Evolutionary conservation across 2,797 vertebrate genomes (phyloP).

Genomic region (Scolopax bukidnonensis): DNA sequence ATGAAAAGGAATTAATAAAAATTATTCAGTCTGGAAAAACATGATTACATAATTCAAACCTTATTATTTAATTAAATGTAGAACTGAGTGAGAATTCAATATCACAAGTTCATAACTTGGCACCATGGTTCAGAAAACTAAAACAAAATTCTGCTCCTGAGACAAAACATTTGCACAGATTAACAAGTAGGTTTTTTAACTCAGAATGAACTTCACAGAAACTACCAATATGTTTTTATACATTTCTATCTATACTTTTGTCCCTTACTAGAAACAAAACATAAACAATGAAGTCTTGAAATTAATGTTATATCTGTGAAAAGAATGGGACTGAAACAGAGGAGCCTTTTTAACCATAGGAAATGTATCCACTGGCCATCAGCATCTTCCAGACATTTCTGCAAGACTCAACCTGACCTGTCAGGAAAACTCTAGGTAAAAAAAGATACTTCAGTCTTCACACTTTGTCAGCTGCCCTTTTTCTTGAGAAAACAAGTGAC

Average conservation of each 20-base stretch:
- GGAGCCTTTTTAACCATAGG: background rate
- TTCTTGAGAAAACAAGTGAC: background rate
- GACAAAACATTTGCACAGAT: background rate
- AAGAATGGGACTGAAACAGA: background rate
- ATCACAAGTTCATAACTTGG: background rate
- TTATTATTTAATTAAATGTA: background rate
- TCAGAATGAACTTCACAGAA: background rate
- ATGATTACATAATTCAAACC: background rate
- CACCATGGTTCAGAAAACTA: background rate
- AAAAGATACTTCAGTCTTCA: background rate
- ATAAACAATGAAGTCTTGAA: background rate
- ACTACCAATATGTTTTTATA: background rate
- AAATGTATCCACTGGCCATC: background rate
- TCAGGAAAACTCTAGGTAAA: background rate
- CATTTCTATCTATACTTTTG: background rate
- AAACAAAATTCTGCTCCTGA: background rate
- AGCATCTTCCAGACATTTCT: background rate
- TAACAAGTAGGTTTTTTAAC: background rate
- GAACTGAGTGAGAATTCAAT: background rate
- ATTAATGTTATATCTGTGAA: background rate
- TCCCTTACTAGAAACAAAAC: background rate
- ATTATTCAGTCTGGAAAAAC: background rate
- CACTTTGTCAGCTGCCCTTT: background rate
- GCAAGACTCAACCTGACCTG: background rate
- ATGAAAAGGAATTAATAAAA: background rate